These are phyloP conservation scores for Mactra quadrangularis DNA, from an alignment of 1,140 invertebrate species.

Conservation along the genomic window DNA sequence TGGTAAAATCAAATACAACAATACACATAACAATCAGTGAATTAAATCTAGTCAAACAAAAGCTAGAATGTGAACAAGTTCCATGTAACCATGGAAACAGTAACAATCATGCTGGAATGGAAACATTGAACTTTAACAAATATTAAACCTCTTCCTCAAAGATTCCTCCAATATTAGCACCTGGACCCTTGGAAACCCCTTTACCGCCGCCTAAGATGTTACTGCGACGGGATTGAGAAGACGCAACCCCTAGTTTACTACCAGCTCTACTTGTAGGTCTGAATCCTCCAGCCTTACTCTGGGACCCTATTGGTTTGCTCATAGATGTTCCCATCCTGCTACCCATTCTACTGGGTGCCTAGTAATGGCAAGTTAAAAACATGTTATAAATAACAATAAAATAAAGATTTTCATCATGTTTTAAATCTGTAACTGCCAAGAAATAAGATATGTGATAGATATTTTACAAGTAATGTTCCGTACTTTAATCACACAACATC, in stretches of 20 bases:
- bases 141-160: conserved; percentile 38
- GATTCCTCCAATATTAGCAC: conserved; percentile 35
- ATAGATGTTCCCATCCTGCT: conserved; percentile 28
- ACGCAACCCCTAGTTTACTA: conserved; percentile 44
- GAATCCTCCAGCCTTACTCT: neutral
- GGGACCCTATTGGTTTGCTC: conserved; percentile 6
- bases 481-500: no score
- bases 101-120: conserved; percentile 2
- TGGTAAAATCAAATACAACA: no score
- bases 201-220: conserved; percentile 4
- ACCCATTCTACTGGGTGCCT: conserved; percentile 11
- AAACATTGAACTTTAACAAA: neutral
- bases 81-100: neutral
- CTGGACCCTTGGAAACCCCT: neutral
- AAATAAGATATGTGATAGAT: no score
- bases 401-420: neutral
- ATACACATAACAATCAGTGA: neutral
- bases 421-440: no score
- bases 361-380: neutral
- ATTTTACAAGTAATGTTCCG: no score
- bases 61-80: neutral
- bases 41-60: neutral
- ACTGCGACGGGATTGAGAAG: conserved; percentile 4
- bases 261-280: conserved; percentile 11
- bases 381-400: neutral